Conservation (phyloP, 2,797 vertebrate genomes). For the Gymnothorax reevesii region DNA sequence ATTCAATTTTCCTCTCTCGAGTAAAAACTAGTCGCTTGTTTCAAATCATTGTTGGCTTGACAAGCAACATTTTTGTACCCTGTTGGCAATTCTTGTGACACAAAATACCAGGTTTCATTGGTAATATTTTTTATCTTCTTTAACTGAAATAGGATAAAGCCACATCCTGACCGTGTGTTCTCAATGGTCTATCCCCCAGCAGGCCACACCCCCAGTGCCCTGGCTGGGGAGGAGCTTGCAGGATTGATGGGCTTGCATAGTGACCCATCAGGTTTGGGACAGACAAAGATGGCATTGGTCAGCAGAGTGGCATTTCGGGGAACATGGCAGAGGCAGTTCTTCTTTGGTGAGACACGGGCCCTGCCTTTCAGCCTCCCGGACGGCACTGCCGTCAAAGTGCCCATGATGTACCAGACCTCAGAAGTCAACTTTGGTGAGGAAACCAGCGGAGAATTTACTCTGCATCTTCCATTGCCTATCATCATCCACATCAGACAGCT, state of each 20-base stretch:
- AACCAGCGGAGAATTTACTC: background rate
- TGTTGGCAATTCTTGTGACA: no score
- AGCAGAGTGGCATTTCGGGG: constrained; percentile 84
- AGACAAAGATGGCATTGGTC: constrained; percentile 75
- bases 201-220: constrained; percentile 57
- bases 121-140: no score
- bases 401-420: constrained; percentile 84
- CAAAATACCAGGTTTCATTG: no score
- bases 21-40: no score
- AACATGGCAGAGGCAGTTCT: constrained; percentile 83
- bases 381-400: constrained; percentile 78
- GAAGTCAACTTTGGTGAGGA: constrained; percentile 86
- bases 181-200: constrained; percentile 47
- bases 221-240: constrained; percentile 48
- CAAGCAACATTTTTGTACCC: no score
- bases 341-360: constrained; percentile 76
- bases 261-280: constrained; percentile 43
- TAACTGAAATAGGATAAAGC: no score
- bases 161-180: background rate
- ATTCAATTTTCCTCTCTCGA: no score
- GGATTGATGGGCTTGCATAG: constrained; percentile 56
- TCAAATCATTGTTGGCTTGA: no score
- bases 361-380: constrained; percentile 78
- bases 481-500: background rate
- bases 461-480: background rate